Conservation (phyloP, 2,113 vertebrate species). For the Rhineura floridana region DNA sequence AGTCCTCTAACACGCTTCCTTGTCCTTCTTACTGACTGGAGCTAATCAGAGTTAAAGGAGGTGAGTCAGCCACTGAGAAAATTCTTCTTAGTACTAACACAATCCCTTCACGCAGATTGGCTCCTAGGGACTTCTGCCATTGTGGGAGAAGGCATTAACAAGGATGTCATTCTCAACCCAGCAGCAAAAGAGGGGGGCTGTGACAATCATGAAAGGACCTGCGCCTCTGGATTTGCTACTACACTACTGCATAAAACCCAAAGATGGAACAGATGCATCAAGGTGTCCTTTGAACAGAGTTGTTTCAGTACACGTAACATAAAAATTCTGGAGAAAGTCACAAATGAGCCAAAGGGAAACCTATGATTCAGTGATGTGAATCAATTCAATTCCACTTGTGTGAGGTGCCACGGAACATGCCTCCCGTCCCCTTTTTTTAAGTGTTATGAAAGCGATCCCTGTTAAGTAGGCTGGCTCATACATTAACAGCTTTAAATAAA, state of each 20-base stretch:
- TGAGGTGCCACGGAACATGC: fast-evolving
- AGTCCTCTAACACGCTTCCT: too few relatives aligned
- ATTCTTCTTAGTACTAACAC: too few relatives aligned
- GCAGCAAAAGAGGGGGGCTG: too few relatives aligned
- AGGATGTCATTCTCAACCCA: too few relatives aligned
- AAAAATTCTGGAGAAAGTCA: slow-evolving; percentile 39
- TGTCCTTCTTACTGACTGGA: too few relatives aligned
- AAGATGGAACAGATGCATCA: slow-evolving; percentile 50
- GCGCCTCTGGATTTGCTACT: too few relatives aligned
- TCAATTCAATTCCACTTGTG: fast-evolving
- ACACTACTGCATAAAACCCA: slow-evolving; percentile 33
- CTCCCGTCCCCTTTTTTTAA: background rate
- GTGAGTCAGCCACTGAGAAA: too few relatives aligned
- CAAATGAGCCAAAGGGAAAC: slow-evolving; percentile 3
- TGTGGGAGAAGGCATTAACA: too few relatives aligned
- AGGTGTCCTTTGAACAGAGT: slow-evolving; percentile 32
- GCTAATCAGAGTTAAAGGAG: too few relatives aligned
- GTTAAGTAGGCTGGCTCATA: fast-evolving
- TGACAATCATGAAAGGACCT: too few relatives aligned
- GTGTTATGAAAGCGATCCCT: fast-evolving
- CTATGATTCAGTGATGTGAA: fast-evolving
- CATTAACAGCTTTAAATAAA: fast-evolving
- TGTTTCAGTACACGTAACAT: slow-evolving; percentile 42
- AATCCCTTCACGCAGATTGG: too few relatives aligned
- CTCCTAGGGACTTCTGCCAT: too few relatives aligned